phyloP scores from a whole-genome alignment of 1,140 invertebrate genomes.

The Subanguina moxae region DNA sequence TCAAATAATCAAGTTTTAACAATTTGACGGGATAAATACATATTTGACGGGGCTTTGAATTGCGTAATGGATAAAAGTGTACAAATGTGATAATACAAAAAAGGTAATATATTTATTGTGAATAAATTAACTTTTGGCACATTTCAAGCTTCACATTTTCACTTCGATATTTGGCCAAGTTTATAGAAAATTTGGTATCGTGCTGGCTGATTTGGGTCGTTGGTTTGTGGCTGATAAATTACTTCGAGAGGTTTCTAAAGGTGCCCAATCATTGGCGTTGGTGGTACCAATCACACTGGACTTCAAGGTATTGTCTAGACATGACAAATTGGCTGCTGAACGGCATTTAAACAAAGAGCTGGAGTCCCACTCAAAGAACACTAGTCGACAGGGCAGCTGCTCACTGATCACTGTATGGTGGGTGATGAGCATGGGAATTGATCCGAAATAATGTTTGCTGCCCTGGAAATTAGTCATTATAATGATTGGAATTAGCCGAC shows the following conservation, averaged over 20 bases:
- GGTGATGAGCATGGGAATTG: conserved; percentile 30
- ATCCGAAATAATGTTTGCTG: conserved; percentile 27
- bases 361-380: conserved; percentile 15
- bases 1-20: too few species aligned
- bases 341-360: background rate
- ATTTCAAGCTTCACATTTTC: too few species aligned
- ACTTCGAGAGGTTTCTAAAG: background rate
- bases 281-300: background rate
- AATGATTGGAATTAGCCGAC: background rate
- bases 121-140: too few species aligned
- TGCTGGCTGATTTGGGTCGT: too few species aligned
- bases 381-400: conserved; percentile 25
- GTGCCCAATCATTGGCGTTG: background rate
- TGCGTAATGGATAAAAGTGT: too few species aligned
- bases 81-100: too few species aligned
- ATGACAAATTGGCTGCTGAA: background rate
- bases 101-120: too few species aligned
- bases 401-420: conserved; percentile 26
- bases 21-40: too few species aligned
- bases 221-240: too few species aligned
- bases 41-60: too few species aligned
- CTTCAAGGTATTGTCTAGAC: background rate
- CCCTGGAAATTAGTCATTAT: conserved; percentile 5
- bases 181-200: too few species aligned
- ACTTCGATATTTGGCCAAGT: too few species aligned